These are phyloP conservation scores for Apis mellifera DNA, from an alignment of 1,140 invertebrate genomes.

Conservation along the genomic window DNA sequence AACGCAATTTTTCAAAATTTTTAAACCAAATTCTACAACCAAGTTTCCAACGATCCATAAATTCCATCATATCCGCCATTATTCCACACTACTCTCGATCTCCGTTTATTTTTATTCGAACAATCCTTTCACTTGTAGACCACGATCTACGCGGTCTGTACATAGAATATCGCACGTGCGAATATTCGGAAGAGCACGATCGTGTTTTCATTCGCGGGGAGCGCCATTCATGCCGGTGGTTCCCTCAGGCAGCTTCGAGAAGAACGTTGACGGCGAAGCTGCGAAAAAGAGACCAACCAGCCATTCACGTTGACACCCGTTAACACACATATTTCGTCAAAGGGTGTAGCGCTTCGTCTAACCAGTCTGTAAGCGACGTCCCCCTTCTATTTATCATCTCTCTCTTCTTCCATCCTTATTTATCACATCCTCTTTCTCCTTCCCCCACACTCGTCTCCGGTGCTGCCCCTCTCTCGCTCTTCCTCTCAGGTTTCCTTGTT, in stretches of 20 bases:
- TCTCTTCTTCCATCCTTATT: background rate
- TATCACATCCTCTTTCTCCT: background rate
- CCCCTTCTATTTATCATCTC: background rate
- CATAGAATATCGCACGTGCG: slow-evolving; percentile 3
- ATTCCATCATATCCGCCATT: background rate
- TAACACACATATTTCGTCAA: slow-evolving; percentile 48
- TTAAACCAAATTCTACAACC: background rate
- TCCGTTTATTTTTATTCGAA: background rate
- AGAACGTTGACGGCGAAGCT: slow-evolving; percentile 47
- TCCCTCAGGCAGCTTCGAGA: slow-evolving; percentile 31
- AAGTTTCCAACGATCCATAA: background rate
- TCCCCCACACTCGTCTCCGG: background rate
- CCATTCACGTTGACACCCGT: slow-evolving; percentile 49
- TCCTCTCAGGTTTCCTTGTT: background rate
- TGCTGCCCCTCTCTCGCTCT: too few relatives aligned
- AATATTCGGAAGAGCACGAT: slow-evolving; percentile 13
- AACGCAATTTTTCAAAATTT: background rate
- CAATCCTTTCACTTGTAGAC: background rate
- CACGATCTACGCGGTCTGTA: background rate
- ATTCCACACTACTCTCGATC: background rate
- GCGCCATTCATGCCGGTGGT: slow-evolving; percentile 48
- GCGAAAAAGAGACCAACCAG: slow-evolving; percentile 48
- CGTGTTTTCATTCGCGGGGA: slow-evolving; percentile 2
- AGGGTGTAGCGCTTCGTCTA: slow-evolving; percentile 10
- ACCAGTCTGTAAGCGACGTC: slow-evolving; percentile 9